These are phyloP conservation scores for Ctenicera cuprea DNA, from an alignment of 2,888 invertebrate species.

Conservation along the genomic window DNA sequence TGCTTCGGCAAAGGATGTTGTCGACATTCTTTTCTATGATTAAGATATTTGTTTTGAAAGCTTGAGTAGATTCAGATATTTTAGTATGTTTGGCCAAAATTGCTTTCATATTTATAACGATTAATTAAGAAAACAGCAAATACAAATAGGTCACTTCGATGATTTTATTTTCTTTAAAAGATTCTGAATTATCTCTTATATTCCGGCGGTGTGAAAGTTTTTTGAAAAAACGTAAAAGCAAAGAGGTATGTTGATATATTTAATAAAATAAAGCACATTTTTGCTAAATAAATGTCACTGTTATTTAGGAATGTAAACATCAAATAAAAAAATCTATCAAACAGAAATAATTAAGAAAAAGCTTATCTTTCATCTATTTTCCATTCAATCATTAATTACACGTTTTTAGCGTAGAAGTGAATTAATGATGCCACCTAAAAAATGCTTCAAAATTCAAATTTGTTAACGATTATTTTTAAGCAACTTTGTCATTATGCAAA, in stretches of 20 bases:
- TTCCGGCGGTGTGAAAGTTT: too few species aligned
- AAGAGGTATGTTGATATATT: too few species aligned
- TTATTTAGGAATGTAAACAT: neutral
- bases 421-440: neutral
- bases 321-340: neutral
- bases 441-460: neutral
- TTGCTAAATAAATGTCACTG: too few species aligned
- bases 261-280: too few species aligned
- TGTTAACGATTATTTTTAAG: neutral
- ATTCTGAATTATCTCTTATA: too few species aligned
- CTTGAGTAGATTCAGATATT: neutral
- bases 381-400: neutral
- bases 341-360: neutral
- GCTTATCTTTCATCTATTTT: neutral
- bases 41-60: slow-evolving; percentile 6
- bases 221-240: too few species aligned
- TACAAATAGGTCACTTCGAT: too few species aligned
- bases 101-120: too few species aligned
- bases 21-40: slow-evolving; percentile 23
- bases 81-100: too few species aligned
- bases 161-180: too few species aligned
- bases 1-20: slow-evolving; percentile 16
- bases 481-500: neutral
- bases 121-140: too few species aligned
- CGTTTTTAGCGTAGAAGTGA: neutral